Evolutionary conservation across 92 coral and sea anemone species (phyloP).

Genomic region (Chrysogorgia sp.): DNA sequence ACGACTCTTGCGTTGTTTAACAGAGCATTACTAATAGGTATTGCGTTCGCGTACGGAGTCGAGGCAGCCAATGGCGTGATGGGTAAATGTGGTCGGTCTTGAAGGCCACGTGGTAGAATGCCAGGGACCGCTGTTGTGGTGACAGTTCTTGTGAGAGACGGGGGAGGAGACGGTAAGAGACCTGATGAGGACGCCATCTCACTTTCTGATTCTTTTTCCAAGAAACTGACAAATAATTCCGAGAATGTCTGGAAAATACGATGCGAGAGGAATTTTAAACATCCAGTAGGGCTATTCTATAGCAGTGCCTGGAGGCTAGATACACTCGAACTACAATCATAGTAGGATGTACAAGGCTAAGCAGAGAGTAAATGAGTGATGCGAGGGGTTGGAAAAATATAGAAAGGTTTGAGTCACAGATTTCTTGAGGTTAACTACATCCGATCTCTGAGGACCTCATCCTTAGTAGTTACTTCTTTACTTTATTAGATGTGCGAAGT

Average conservation of each 20-base stretch:
- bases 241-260: conserved; percentile 76
- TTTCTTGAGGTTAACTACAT: too few relatives aligned
- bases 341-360: too few relatives aligned
- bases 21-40: conserved; percentile 14
- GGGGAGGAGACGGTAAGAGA: neutral
- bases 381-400: too few relatives aligned
- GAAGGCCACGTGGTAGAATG: conserved; percentile 12
- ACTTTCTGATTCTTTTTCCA: conserved; percentile 88
- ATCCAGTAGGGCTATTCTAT: too few relatives aligned
- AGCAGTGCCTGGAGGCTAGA: too few relatives aligned
- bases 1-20: conserved; percentile 1
- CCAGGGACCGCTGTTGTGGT: conserved; percentile 1
- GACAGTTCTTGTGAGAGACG: neutral
- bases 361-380: too few relatives aligned
- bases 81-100: too few relatives aligned
- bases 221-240: conserved; percentile 92
- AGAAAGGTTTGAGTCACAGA: too few relatives aligned
- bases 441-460: too few relatives aligned
- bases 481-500: too few relatives aligned
- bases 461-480: too few relatives aligned
- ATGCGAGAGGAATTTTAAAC: neutral
- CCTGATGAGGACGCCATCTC: conserved; percentile 27
- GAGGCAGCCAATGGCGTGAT: conserved; percentile 14
- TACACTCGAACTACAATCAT: too few relatives aligned
- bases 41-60: conserved; percentile 8